Evolutionary conservation across 1,140 invertebrate species (phyloP), one percentile per base, ranked within the genome.

Genomic region (Spodoptera litura): DNA sequence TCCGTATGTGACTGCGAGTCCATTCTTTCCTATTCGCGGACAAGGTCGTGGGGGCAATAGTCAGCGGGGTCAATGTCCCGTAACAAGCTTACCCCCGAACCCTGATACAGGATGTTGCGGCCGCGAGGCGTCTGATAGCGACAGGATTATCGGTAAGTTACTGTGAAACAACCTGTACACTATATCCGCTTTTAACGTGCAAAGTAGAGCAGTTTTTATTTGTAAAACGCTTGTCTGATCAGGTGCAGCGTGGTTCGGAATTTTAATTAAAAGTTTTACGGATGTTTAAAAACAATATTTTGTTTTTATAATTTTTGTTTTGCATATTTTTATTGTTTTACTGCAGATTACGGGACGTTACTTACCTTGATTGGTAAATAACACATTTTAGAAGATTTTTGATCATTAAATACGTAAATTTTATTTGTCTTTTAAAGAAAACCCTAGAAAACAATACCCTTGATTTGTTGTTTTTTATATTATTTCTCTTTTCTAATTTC

Each of bases 21-120:
- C 74, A 8, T 66, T 68, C 11, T 77, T 68, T 20, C 51, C 51
- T 27, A 15, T 15, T n/a, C 49, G 53, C n/a, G 61, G 74, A 31
- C 62, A 38, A 15, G 74, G 52, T 68, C 20, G 44, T 49, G 61
- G 61, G 4, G 61, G 10, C 9, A 31, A 20, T 51, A 25, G 25
- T 9, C 58, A 62, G 55, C 38, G 58, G n/a, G 71, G 72, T 20
- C 81, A 87, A 59, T 87, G 84, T 35, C 58, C 73, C 27, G 72
- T 79, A 79, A 82, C 83, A 64, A 88, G 76, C 66, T 78, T 87
- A 6, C 85, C 87, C 8, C 91, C 91, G 2, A 79, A 87, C 52
- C 88, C 90, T 38, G 72, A 87, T 27, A 86, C 86, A 35, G 90
- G 86, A 35, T 94, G 92, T 80, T 94, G 92, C 80, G 92, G 92